Conservation (phyloP, 2,888 invertebrate species). For the Epistrophe grossulariae region DNA sequence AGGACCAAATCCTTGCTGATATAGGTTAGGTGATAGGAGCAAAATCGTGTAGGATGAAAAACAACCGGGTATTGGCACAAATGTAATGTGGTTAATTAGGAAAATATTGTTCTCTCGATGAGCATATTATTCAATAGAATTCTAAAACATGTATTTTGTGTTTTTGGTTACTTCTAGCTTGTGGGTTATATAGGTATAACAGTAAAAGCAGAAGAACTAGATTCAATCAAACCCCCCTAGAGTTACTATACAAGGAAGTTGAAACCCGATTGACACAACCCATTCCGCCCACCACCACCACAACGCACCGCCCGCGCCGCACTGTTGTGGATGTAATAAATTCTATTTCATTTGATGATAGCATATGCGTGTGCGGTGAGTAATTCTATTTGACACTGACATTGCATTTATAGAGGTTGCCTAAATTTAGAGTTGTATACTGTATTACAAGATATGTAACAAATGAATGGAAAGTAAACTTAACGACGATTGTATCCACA, state of each 20-base stretch:
- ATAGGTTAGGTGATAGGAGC: constrained; percentile 52
- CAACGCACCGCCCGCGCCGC: background rate
- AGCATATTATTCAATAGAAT: constrained; percentile 74
- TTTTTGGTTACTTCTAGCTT: constrained; percentile 61
- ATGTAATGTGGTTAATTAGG: constrained; percentile 79
- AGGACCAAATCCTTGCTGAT: constrained; percentile 38
- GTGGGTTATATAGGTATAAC: background rate
- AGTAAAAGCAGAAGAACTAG: background rate
- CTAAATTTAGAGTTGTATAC: background rate
- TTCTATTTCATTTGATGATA: constrained; percentile 41
- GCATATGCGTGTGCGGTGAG: constrained; percentile 39
- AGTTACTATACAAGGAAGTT: constrained; percentile 2
- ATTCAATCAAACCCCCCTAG: background rate
- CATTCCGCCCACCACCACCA: background rate
- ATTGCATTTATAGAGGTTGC: background rate
- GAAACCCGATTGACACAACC: background rate
- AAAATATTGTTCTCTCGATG: constrained; percentile 78
- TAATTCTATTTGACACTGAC: constrained; percentile 53
- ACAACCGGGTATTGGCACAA: constrained; percentile 70
- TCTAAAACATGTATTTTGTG: constrained; percentile 56
- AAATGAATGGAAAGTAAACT: constrained; percentile 70
- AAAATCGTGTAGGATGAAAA: constrained; percentile 43
- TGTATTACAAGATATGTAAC: background rate
- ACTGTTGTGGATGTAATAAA: constrained; percentile 34
- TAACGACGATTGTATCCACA: constrained; percentile 61